Base-by-base conservation (phyloP, 1,140 invertebrate species). In the Nilaparvata lugens region DNA sequence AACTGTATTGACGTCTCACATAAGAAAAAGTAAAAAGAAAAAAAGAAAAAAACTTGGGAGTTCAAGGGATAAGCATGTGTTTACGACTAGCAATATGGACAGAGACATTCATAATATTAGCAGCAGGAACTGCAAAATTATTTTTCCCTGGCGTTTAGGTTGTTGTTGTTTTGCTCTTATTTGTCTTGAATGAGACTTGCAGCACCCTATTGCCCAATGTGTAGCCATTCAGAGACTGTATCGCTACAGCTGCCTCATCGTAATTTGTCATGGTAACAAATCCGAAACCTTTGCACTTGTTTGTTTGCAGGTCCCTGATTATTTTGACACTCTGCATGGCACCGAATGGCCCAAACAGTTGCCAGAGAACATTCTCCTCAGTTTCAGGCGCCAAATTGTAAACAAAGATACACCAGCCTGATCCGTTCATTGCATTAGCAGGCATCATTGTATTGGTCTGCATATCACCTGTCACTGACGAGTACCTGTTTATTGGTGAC, bases 231-330 rank as follows among this genome's bases (percentile, higher is more conserved):
- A 99, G 83, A 63, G 92, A 94, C 75, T 96, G 93, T 69, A 99
- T 98, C 56, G 97, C 96, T 62, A 96, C 88, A 23, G 97, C 85
- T 13, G 96, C 95, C 74, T 98, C 96, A 74, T 98, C 95, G 78
- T 98, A 98, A 76, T 98, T 97, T 69, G 94, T 97, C 97, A 99
- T 99, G 57, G 95, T 98, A 61, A 99, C 95, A 76, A 98, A 98
- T n/a, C 95, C 97, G 75, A 97, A 98, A 67, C 97, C 97, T 78
- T 98, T 98, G 83, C 97, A 98, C 78, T 98, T 98, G 79, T 97
- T 95, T 62, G 95, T 97, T 76, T 97, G 91, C 70, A 95, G 83
- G 78, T 98, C 96, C 62, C 95, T 86, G 70, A 98, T 97, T 55
- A 96, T 90, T 80, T 98, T 98, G 28, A 98, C 96, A 71, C 90